These are phyloP conservation scores for Menura novaehollandiae DNA, from an alignment of 2,113 vertebrate genomes.

Conservation along the genomic window DNA sequence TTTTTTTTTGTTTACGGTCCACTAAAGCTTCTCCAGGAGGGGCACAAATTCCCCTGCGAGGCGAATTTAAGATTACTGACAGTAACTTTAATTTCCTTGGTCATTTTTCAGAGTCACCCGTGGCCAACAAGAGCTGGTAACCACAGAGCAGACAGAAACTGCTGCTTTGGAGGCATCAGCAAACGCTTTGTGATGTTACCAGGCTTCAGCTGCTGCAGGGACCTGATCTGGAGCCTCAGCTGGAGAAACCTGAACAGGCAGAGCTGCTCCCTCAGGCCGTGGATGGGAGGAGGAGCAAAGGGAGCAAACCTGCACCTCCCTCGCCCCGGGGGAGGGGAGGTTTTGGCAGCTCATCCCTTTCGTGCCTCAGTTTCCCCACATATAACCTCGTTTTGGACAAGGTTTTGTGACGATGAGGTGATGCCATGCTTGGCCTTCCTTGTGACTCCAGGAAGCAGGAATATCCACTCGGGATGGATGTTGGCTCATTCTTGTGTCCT, in stretches of 20 bases:
- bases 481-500: background rate
- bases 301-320: background rate
- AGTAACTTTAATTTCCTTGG: background rate
- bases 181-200: rapidly evolving
- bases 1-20: rapidly evolving
- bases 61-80: background rate
- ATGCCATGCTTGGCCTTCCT: rapidly evolving
- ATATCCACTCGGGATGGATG: rapidly evolving
- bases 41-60: background rate
- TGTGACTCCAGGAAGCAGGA: background rate
- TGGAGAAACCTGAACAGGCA: background rate
- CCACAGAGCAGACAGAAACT: background rate
- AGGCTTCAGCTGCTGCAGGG: background rate
- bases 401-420: background rate
- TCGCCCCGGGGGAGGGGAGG: rapidly evolving
- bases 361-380: background rate
- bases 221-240: background rate
- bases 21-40: background rate
- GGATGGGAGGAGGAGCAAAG: background rate
- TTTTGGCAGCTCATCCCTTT: background rate
- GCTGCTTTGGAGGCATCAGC: background rate
- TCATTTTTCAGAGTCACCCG: background rate
- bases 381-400: rapidly evolving
- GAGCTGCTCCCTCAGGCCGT: background rate
- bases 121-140: background rate